Base-by-base conservation (phyloP, 2,113 vertebrate genomes). In the Dicaeum eximium region DNA sequence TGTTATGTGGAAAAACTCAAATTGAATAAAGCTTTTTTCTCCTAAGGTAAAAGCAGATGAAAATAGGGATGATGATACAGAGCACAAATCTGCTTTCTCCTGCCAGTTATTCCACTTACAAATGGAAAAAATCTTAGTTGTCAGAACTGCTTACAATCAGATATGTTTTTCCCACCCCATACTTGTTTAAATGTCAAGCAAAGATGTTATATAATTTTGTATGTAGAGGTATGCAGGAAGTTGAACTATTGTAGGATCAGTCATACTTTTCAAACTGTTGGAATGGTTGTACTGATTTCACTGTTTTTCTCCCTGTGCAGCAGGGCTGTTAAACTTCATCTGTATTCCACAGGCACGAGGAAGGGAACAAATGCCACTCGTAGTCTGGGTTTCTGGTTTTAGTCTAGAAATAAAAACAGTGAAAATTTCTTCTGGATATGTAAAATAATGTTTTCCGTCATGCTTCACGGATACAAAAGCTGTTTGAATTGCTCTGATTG, bases 1-100 rank as follows among this genome's bases (percentile, higher is more conserved):
- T 7, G 13, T 89, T 37, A 58, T 44, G 40, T 95, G 85, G 75
- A 90, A 94, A 96, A 95, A 80, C 40, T 94, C 38, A 35, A 78
- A 90, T 35, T 60, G 67, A 88, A 48, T 92, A 71, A 85, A 90
- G 15, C 37, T 75, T 69, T 91, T 69, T 84, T 88, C n/a, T 27
- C 14, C 45, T 50, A 47, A 83, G 67, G 47, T 94, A 40, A 91
- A 92, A 95, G n/a, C 85, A 82, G 51, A 50, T 61, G 45, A 90
- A 92, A 94, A 83, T 66, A 77, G 51, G 42, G 35, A 25, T 90
- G 54, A 50, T 74, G 73, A 83, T n/a, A 44, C 5, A 44, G 62
- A 66, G 30, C 15, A 1, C 33, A 92, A 65, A 80, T 86, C 70
- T 25, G 13, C 12, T 74, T 90, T 90, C 31, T 58, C 13, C 33